Evolutionary conservation across 2,888 invertebrate species (phyloP).

Genomic region (Pheosia gnoma): DNA sequence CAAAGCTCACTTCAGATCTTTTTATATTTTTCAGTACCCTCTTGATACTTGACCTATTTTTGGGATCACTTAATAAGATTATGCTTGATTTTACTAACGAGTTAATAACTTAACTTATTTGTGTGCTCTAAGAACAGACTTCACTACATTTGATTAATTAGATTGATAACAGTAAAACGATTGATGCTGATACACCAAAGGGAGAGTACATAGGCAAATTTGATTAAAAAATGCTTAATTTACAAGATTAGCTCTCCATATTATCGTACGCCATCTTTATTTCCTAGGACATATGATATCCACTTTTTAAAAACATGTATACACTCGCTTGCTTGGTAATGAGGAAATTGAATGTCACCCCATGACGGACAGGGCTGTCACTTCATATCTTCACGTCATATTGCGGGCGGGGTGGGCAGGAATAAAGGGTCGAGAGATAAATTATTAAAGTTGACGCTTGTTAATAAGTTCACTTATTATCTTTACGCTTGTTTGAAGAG

Average conservation of each 20-base stretch:
- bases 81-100: no score
- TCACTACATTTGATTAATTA: no score
- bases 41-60: neutral
- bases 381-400: constrained; percentile 21
- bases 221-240: no score
- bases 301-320: constrained; percentile 9
- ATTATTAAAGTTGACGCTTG: constrained; percentile 42
- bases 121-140: no score
- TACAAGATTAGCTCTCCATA: no score
- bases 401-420: constrained; percentile 23
- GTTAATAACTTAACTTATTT: no score
- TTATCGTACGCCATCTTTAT: neutral
- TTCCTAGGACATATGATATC: neutral
- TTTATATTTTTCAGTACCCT: neutral
- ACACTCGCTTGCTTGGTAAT: constrained; percentile 12
- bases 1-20: constrained; percentile 17
- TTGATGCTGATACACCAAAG: no score
- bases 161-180: no score
- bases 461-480: constrained; percentile 42
- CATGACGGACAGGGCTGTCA: constrained; percentile 23
- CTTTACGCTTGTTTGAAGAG: constrained; percentile 37
- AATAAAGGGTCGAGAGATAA: constrained; percentile 37
- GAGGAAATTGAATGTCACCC: constrained; percentile 33
- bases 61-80: neutral
- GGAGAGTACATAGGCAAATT: no score